Evolutionary conservation across 1,140 invertebrate species (phyloP).

Genomic region (Rhyzopertha dominica): DNA sequence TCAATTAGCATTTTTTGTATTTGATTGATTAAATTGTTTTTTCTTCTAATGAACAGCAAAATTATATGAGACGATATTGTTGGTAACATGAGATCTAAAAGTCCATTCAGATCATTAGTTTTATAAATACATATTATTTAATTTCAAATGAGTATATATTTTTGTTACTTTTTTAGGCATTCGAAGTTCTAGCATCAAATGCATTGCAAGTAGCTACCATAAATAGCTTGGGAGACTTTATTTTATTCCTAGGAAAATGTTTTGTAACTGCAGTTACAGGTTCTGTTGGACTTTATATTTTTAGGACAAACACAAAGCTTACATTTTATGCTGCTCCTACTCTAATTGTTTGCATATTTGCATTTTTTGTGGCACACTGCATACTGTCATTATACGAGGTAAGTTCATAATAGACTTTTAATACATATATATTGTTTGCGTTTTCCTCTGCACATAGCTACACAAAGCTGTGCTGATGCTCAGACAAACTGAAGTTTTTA

Average conservation of each 20-base stretch:
- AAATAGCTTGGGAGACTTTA: conserved; percentile 91
- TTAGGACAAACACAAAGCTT: conserved; percentile 65
- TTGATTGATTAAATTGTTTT: too few species aligned
- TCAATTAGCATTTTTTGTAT: too few species aligned
- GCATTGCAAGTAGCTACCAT: conserved; percentile 84
- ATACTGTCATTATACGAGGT: conserved; percentile 93
- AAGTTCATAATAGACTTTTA: conserved; percentile 29
- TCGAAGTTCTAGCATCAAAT: conserved; percentile 76
- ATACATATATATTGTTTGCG: not conserved
- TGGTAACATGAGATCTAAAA: too few species aligned
- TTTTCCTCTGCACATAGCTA: not conserved
- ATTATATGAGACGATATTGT: too few species aligned
- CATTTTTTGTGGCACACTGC: conserved; percentile 90
- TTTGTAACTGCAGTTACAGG: conserved; percentile 77
- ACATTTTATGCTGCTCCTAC: conserved; percentile 83
- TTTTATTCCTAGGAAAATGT: conserved; percentile 88
- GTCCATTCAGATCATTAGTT: not conserved
- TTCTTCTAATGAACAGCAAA: too few species aligned
- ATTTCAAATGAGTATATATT: conserved; percentile 10
- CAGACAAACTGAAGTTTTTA: conserved; percentile 9
- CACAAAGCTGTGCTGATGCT: not conserved
- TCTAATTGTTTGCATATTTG: conserved; percentile 79
- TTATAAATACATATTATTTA: conserved; percentile 14
- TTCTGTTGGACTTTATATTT: conserved; percentile 64
- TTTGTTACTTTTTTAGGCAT: conserved; percentile 59